A percentile compares a stretch with the other conserved stretches of the same genome.
phyloP scores from a whole-genome alignment of 1,140 invertebrate genomes.

The Sminthurinus signatus region DNA sequence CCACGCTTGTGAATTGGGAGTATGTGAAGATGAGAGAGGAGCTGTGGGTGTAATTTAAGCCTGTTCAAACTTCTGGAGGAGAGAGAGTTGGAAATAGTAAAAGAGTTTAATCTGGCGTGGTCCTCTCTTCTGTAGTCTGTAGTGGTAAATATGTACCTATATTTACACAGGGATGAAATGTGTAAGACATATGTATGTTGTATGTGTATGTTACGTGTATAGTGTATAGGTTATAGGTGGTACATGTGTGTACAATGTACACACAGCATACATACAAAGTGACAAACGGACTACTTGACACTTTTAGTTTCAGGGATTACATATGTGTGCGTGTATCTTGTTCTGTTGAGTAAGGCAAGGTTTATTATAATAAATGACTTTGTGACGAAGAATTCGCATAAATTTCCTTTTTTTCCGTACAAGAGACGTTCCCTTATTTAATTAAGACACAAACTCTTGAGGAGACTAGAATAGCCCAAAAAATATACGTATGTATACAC shows the following conservation, averaged over 20 bases:
- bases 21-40: conserved; percentile 14
- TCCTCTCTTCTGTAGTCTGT: neutral
- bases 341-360: neutral
- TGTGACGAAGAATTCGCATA: conserved; percentile 37
- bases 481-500: no score
- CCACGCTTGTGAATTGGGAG: conserved; percentile 26
- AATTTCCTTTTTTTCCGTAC: conserved; percentile 20
- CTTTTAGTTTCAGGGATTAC: neutral
- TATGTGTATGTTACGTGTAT: neutral
- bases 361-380: conserved; percentile 25
- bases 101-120: no score
- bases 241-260: no score
- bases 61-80: no score
- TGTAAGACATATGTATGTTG: neutral
- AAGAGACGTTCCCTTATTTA: conserved; percentile 2
- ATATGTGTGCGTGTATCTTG: neutral
- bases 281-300: no score
- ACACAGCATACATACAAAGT: no score
- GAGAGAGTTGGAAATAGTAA: no score
- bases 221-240: neutral
- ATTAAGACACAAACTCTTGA: neutral
- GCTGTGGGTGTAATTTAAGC: neutral
- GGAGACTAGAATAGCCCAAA: no score
- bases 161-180: no score
- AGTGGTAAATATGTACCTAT: no score